Conservation (phyloP, 2,888 invertebrate genomes). For the Polydrusus tereticollis region DNA sequence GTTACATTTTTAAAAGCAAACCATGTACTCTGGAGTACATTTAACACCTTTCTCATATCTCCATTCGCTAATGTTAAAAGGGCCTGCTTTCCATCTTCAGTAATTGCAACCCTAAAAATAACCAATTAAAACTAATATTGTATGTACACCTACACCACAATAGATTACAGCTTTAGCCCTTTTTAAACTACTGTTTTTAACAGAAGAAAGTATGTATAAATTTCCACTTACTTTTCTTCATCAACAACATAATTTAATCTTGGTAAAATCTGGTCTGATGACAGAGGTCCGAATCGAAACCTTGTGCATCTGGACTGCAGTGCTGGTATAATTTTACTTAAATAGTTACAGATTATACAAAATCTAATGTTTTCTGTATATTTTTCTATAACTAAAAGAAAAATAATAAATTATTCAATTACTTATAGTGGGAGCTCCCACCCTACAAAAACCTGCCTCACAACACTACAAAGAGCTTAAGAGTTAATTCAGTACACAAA, state of each 20-base stretch:
- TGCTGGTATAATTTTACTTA: constrained; percentile 98
- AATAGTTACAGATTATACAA: constrained; percentile 98
- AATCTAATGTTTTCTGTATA: constrained; percentile 99
- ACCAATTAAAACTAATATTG: not conserved
- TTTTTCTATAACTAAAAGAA: constrained; percentile 93
- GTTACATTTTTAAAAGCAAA: constrained; percentile 91
- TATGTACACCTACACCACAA: constrained; percentile 4
- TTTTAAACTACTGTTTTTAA: too few species aligned
- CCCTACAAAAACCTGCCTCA: too few species aligned
- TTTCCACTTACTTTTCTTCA: constrained; percentile 81
- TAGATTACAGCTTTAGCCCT: too few species aligned
- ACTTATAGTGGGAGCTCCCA: too few species aligned
- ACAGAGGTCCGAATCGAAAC: constrained; percentile 94
- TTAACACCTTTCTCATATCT: constrained; percentile 98
- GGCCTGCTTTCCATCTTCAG: constrained; percentile 91
- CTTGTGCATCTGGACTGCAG: constrained; percentile 97
- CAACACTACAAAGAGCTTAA: too few species aligned
- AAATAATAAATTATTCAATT: too few species aligned
- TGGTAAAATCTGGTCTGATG: constrained; percentile 88
- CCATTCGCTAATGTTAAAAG: constrained; percentile 91
- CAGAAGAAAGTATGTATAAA: not conserved
- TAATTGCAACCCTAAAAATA: constrained; percentile 79
- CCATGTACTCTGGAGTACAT: constrained; percentile 96
- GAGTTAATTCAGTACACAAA: too few species aligned
- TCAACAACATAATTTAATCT: constrained; percentile 86